phyloP scores from a whole-genome alignment of 2,797 vertebrate species.

The Catharus ustulatus region DNA sequence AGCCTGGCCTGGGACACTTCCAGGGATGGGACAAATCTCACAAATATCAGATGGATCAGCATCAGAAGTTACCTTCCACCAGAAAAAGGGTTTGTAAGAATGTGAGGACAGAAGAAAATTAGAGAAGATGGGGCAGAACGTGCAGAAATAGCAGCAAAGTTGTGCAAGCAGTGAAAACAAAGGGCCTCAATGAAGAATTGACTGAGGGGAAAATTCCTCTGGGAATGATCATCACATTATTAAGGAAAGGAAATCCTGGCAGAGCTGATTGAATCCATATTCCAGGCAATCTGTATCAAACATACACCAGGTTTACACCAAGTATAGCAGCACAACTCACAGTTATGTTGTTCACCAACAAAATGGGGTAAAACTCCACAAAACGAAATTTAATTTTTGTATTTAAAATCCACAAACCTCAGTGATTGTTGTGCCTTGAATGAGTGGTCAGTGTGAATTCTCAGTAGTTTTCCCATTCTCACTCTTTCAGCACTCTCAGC shows the following conservation, averaged over 20 bases:
- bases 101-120: background rate
- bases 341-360: fast-evolving
- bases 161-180: background rate
- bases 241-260: background rate
- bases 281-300: fast-evolving
- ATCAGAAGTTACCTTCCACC: background rate
- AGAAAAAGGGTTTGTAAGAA: background rate
- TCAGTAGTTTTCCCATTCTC: background rate
- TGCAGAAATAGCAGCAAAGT: background rate
- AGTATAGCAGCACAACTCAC: background rate
- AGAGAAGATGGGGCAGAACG: background rate
- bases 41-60: background rate
- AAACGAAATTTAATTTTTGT: background rate
- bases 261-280: background rate
- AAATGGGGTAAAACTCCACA: background rate
- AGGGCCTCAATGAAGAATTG: background rate
- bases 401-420: background rate
- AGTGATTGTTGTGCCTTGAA: background rate
- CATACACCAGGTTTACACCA: background rate
- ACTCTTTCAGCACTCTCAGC: background rate
- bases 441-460: background rate
- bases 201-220: background rate
- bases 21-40: background rate
- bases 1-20: background rate
- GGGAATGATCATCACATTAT: background rate